A percentile compares a stretch with the other conserved stretches of the same genome.
Evolutionary conservation across 2,113 vertebrate genomes (phyloP).

Genomic region (Tursiops truncatus): DNA sequence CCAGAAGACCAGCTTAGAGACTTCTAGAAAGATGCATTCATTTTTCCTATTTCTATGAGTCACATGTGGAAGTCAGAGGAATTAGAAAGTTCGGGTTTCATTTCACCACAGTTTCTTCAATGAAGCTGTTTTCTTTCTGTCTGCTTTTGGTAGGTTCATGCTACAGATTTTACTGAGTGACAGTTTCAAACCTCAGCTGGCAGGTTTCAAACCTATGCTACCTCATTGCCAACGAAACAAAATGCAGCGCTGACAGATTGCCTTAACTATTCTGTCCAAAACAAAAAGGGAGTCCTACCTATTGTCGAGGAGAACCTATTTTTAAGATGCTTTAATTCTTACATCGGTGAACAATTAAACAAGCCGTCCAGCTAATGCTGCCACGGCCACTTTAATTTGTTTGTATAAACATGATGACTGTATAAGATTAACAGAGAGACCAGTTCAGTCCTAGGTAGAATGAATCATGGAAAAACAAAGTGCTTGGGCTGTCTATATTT

Average conservation of each 20-base stretch:
- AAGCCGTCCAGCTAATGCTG: not conserved
- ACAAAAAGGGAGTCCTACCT: not conserved
- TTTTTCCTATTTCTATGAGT: not conserved
- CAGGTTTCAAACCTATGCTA: fast-evolving
- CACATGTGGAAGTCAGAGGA: not conserved
- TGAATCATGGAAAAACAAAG: constrained; percentile 70
- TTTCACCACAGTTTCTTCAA: not conserved
- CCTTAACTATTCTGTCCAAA: not conserved
- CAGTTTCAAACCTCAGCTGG: not conserved
- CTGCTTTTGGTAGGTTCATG: not conserved
- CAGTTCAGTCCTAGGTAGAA: constrained; percentile 42
- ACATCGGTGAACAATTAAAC: not conserved
- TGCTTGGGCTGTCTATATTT: not conserved
- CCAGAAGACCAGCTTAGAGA: not conserved
- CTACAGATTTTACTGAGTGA: not conserved
- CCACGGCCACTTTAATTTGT: constrained; percentile 28
- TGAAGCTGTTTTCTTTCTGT: not conserved
- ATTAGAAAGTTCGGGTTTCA: not conserved
- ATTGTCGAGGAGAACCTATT: not conserved
- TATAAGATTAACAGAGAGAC: constrained; percentile 27
- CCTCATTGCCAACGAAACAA: not conserved
- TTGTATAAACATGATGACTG: constrained; percentile 16
- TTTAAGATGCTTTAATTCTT: not conserved
- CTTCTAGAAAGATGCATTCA: not conserved
- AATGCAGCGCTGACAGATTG: not conserved